These are phyloP conservation scores for Drosophila tripunctata DNA, from an alignment of 2,888 invertebrate genomes.

Conservation along the genomic window DNA sequence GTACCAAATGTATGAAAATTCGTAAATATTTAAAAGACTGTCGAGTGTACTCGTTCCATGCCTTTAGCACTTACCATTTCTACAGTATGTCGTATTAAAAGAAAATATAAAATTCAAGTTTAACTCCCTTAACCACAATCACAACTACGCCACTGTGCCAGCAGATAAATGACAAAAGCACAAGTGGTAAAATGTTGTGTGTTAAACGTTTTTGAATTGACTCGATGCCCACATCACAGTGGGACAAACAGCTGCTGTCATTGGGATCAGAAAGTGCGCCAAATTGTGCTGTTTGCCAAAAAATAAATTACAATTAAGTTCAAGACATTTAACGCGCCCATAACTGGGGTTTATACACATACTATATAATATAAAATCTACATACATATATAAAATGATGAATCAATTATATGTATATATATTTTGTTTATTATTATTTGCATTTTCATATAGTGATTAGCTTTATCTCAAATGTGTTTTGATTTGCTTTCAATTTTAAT, in stretches of 20 bases:
- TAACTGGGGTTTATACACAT: not conserved
- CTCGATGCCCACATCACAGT: constrained; percentile 50
- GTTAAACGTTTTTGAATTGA: constrained; percentile 82
- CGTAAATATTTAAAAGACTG: no score
- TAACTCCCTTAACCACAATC: not conserved
- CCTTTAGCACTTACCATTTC: no score
- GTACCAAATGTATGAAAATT: no score
- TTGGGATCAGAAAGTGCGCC: constrained; percentile 75
- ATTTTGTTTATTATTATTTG: no score
- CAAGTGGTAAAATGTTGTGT: constrained; percentile 68
- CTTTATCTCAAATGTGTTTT: no score
- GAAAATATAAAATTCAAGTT: no score
- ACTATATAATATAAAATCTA: not conserved
- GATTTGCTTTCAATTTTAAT: no score
- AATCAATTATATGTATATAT: no score
- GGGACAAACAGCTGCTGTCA: constrained; percentile 44
- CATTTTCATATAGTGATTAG: no score
- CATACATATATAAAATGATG: not conserved
- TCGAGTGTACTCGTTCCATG: no score
- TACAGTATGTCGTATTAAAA: no score
- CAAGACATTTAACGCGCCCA: constrained; percentile 6
- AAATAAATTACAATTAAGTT: constrained; percentile 60
- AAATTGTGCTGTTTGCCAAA: constrained; percentile 77
- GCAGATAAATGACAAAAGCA: constrained; percentile 56
- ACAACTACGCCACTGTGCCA: not conserved